phyloP scores from a whole-genome alignment of 2,888 invertebrate species.

The Eristalinus sepulchralis region DNA sequence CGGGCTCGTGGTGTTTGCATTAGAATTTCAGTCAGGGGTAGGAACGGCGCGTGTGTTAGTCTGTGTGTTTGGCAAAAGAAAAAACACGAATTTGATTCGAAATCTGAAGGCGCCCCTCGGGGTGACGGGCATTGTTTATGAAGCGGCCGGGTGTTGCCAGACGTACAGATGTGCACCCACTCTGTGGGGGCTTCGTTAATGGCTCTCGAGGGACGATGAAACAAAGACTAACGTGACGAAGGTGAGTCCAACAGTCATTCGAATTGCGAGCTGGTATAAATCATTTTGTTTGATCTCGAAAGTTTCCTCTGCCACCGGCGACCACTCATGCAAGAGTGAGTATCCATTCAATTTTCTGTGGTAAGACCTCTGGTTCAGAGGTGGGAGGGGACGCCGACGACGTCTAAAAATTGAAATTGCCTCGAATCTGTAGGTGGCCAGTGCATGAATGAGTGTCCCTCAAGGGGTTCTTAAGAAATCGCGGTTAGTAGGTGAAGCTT shows the following conservation, averaged over 20 bases:
- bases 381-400: no score
- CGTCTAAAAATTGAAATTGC: no score
- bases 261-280: neutral
- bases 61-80: neutral
- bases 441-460: no score
- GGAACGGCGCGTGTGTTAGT: neutral
- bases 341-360: no score
- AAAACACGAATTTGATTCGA: neutral
- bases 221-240: neutral
- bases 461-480: no score
- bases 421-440: no score
- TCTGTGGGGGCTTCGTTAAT: neutral
- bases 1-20: neutral
- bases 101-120: neutral
- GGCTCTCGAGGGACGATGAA: neutral
- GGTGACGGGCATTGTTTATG: neutral
- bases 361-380: no score
- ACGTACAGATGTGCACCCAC: neutral
- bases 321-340: no score
- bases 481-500: no score
- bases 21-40: neutral
- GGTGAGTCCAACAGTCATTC: no score
- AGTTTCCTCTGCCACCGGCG: neutral
- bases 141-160: neutral
- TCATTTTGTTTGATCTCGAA: neutral